Percentiles rank a stretch among this genome's conserved stretches.
These are phyloP conservation scores for Podargus strigoides DNA, from an alignment of 2,797 vertebrate genomes.

Conservation along the genomic window DNA sequence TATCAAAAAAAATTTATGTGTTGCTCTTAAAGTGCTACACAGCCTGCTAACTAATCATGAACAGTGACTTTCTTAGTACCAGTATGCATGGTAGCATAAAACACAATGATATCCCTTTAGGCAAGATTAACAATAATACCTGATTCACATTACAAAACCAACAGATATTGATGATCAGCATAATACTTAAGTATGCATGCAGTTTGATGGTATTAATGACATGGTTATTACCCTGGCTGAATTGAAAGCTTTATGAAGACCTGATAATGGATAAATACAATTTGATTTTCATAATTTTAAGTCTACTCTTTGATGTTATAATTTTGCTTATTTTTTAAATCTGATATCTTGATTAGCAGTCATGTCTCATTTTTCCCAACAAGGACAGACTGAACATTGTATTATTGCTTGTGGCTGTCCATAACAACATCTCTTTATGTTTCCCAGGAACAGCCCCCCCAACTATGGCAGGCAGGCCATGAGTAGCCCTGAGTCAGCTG, in stretches of 20 bases:
- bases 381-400: background rate
- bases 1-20: background rate
- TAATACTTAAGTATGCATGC: background rate
- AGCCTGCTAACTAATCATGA: background rate
- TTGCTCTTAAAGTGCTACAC: background rate
- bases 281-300: background rate
- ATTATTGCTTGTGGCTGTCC: background rate
- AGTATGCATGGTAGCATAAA: accelerated
- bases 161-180: background rate
- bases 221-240: background rate
- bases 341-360: background rate
- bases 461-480: too few relatives aligned
- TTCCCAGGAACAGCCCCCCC: too few relatives aligned
- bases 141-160: background rate
- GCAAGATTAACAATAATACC: background rate
- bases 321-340: background rate
- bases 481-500: too few relatives aligned
- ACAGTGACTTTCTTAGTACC: background rate
- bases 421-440: background rate
- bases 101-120: background rate
- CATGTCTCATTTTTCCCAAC: background rate
- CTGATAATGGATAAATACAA: background rate
- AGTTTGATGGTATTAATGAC: background rate
- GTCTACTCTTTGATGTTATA: background rate
- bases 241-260: background rate